These are phyloP conservation scores for Otocyon megalotis DNA, from an alignment of 2,113 vertebrate species.

Conservation along the genomic window DNA sequence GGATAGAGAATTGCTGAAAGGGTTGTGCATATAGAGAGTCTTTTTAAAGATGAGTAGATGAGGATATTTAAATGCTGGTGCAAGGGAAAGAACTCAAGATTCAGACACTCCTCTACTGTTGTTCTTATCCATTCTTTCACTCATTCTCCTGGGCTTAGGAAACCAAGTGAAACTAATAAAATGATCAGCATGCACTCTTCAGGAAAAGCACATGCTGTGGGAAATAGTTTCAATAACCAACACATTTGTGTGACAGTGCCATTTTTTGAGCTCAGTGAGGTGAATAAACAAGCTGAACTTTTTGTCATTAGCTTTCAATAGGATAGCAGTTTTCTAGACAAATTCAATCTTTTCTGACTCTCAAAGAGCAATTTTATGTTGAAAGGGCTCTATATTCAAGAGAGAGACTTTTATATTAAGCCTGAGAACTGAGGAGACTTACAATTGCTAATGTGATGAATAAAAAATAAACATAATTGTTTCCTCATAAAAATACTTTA, in stretches of 20 bases:
- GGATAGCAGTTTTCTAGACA: constrained; percentile 57
- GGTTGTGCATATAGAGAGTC: background rate
- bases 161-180: constrained; percentile 55
- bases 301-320: constrained; percentile 35
- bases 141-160: constrained; percentile 30
- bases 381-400: constrained; percentile 47
- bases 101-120: background rate
- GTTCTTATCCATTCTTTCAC: background rate
- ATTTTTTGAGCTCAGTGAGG: constrained; percentile 44
- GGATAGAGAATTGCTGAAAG: background rate
- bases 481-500: constrained; percentile 20
- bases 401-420: constrained; percentile 43
- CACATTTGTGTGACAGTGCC: constrained; percentile 51
- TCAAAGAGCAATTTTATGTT: constrained; percentile 62
- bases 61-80: background rate
- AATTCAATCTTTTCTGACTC: constrained; percentile 54
- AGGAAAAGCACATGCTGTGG: constrained; percentile 26
- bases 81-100: background rate
- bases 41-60: background rate
- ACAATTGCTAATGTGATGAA: background rate
- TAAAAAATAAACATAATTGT: constrained; percentile 37
- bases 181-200: constrained; percentile 6
- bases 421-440: background rate
- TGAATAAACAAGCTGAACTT: constrained; percentile 55
- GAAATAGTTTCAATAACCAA: constrained; percentile 61